Evolutionary conservation across 37 sponge, comb jelly and placozoan species (phyloP).

Genomic region (Hormiphora californensis): DNA sequence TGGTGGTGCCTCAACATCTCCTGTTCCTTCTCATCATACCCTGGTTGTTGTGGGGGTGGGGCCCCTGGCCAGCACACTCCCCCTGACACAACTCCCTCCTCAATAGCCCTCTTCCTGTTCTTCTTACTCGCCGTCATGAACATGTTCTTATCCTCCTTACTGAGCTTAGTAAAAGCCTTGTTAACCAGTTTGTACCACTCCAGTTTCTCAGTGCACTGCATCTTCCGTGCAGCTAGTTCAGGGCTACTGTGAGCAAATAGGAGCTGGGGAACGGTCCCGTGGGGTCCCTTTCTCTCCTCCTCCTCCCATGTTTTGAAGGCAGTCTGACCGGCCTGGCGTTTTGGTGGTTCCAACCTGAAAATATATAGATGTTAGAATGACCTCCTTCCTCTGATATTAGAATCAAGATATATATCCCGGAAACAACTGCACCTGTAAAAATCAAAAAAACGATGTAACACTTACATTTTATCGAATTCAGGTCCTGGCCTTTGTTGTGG

Average conservation of each 20-base stretch:
- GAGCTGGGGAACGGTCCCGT: conserved; percentile 34
- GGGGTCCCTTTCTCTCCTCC: conserved; percentile 19
- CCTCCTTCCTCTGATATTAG: too few species aligned
- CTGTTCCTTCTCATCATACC: conserved; percentile 5
- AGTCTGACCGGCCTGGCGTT: not conserved
- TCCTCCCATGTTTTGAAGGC: conserved; percentile 52
- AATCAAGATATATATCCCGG: too few species aligned
- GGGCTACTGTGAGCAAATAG: conserved; percentile 29
- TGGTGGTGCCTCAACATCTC: not conserved
- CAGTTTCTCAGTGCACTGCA: conserved; percentile 10
- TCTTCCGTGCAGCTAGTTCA: not conserved
- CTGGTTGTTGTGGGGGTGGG: too few species aligned
- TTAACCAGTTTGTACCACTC: conserved; percentile 22
- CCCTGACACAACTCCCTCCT: too few species aligned
- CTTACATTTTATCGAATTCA: conserved; percentile 50
- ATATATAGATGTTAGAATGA: too few species aligned
- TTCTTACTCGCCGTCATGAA: not conserved
- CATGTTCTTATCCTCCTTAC: not conserved
- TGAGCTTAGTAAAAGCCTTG: conserved; percentile 1
- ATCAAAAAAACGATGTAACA: not conserved
- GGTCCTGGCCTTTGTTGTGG: not conserved
- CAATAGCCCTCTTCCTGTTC: not conserved
- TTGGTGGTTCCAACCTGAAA: conserved; percentile 31
- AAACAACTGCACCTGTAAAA: too few species aligned
- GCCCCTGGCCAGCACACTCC: too few species aligned